These are phyloP conservation scores for Cheilosia variabilis DNA, from an alignment of 2,888 invertebrate genomes.

Conservation along the genomic window DNA sequence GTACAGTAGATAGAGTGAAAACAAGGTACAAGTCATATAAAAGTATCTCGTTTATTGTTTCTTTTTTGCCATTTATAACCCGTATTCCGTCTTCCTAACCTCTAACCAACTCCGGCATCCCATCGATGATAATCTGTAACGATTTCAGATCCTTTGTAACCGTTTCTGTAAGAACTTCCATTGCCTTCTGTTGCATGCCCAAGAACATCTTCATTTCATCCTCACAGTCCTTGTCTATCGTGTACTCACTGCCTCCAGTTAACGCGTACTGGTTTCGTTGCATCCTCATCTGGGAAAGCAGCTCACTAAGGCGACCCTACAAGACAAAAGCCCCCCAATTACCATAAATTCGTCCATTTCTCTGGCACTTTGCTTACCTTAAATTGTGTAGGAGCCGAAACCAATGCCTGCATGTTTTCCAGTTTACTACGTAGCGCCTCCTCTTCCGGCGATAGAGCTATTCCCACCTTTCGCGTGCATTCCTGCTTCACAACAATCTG, in stretches of 20 bases:
- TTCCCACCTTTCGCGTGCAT: constrained; percentile 93
- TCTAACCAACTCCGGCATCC: constrained; percentile 86
- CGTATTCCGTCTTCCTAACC: constrained; percentile 56
- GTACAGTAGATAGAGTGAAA: too few species aligned
- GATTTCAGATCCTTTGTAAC: constrained; percentile 92
- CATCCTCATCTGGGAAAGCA: constrained; percentile 93
- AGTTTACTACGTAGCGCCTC: constrained; percentile 94
- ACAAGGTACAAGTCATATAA: neutral
- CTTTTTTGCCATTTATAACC: neutral
- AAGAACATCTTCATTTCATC: constrained; percentile 91
- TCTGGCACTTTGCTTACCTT: constrained; percentile 85
- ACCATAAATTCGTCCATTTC: neutral
- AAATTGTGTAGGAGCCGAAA: constrained; percentile 96
- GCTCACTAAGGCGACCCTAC: constrained; percentile 94
- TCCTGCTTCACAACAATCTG: constrained; percentile 95
- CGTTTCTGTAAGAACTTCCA: constrained; percentile 92
- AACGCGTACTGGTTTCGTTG: constrained; percentile 87
- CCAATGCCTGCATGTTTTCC: constrained; percentile 93
- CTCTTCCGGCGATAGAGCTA: constrained; percentile 94
- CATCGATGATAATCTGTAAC: constrained; percentile 91
- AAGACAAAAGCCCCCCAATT: constrained; percentile 21
- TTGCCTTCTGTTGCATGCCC: constrained; percentile 93
- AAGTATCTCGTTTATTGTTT: neutral
- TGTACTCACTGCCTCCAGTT: constrained; percentile 88
- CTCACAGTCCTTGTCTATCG: constrained; percentile 90